Conservation (phyloP, 2,797 vertebrate genomes). For the Aythya fuligula region DNA sequence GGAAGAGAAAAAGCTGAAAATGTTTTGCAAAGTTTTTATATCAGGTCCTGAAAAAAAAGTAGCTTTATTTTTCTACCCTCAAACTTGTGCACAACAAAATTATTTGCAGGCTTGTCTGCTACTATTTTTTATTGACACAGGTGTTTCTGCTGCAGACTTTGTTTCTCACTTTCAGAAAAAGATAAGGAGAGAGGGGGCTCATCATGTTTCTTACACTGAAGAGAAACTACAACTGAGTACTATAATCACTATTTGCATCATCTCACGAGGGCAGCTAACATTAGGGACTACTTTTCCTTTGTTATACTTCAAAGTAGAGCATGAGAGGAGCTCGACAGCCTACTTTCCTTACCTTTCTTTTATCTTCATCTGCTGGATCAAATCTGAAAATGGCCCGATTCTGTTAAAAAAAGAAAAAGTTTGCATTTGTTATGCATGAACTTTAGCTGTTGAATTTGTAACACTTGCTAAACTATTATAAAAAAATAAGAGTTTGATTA, state of each 20-base stretch:
- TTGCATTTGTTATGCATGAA: not conserved
- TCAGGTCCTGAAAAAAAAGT: not conserved
- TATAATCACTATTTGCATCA: not conserved
- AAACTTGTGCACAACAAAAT: not conserved
- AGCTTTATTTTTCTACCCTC: not conserved
- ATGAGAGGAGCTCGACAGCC: not conserved
- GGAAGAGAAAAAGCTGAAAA: not conserved
- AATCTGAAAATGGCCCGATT: conserved; percentile 91
- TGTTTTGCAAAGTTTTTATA: not conserved
- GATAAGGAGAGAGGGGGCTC: not conserved
- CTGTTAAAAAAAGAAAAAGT: conserved; percentile 78
- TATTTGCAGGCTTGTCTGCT: not conserved
- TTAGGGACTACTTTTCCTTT: not conserved
- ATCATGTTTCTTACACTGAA: not conserved
- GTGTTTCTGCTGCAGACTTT: not conserved
- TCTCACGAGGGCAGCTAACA: not conserved
- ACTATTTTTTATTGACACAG: not conserved
- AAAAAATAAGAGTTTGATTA: not conserved
- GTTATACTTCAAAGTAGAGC: not conserved
- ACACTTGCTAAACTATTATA: not conserved
- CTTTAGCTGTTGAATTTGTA: not conserved
- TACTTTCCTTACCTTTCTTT: conserved; percentile 86
- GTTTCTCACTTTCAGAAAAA: not conserved
- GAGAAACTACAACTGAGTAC: not conserved
- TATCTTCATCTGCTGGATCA: conserved; percentile 89